Conservation (phyloP, 1,140 invertebrate species). For the Sminthurides bifidus region DNA sequence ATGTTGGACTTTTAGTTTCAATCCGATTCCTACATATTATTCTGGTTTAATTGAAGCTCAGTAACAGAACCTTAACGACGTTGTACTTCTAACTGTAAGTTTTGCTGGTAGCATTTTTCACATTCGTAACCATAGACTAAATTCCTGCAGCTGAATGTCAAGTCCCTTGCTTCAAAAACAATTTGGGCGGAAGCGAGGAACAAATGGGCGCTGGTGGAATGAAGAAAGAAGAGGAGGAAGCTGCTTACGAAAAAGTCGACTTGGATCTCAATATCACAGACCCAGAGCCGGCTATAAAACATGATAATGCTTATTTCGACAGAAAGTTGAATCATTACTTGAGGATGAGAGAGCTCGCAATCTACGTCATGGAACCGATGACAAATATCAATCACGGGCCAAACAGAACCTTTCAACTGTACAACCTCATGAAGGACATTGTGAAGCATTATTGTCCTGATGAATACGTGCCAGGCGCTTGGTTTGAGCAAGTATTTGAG, state of each 20-base stretch:
- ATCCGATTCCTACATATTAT: not conserved
- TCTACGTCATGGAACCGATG: not conserved
- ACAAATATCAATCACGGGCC: slow-evolving; percentile 6
- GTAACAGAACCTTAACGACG: not conserved
- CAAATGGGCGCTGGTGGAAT: not conserved
- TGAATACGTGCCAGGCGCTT: slow-evolving; percentile 8
- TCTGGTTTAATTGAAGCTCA: not conserved
- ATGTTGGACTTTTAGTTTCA: not conserved
- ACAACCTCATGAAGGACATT: slow-evolving; percentile 17
- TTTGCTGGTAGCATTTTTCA: not conserved
- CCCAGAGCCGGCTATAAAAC: slow-evolving; percentile 6
- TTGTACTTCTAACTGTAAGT: not conserved
- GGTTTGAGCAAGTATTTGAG: slow-evolving; percentile 13
- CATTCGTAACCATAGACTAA: not conserved
- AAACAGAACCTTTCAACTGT: slow-evolving; percentile 13
- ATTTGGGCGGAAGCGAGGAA: not conserved
- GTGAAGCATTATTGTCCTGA: slow-evolving; percentile 7
- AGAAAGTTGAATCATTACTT: slow-evolving; percentile 19
- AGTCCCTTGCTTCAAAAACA: not conserved
- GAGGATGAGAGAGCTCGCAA: not conserved
- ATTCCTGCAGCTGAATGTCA: slow-evolving; percentile 18
- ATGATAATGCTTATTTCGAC: slow-evolving; percentile 16
- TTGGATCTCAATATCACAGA: slow-evolving; percentile 9
- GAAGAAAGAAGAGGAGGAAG: not conserved
- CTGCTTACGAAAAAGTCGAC: not conserved